phyloP scores from a whole-genome alignment of 1,140 invertebrate species.

The Euschistus heros region DNA sequence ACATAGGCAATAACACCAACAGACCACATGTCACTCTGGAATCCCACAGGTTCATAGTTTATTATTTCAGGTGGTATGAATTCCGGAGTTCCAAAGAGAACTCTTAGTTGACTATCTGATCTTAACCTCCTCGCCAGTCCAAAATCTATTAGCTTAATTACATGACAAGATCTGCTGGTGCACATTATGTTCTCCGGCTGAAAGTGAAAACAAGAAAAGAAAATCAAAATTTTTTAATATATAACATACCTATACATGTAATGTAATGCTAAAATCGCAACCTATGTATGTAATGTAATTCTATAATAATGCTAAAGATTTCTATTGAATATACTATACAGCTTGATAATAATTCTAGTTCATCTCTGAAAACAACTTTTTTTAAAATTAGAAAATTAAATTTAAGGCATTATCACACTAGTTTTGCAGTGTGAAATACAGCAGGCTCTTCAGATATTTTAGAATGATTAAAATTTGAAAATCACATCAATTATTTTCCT shows the following conservation, averaged over 20 bases:
- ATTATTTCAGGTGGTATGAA: conserved; percentile 91
- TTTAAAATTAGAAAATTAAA: too few relatives aligned
- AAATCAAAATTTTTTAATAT: neutral
- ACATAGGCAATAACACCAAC: conserved; percentile 89
- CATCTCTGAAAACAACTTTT: too few relatives aligned
- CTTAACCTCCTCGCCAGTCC: conserved; percentile 71
- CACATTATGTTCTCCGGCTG: conserved; percentile 89
- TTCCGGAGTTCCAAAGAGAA: conserved; percentile 85
- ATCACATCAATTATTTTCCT: too few relatives aligned
- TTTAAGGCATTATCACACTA: too few relatives aligned
- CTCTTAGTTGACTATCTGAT: conserved; percentile 56
- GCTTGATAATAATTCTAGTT: too few relatives aligned
- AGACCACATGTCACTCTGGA: conserved; percentile 87
- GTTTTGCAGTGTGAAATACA: too few relatives aligned
- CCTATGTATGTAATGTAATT: neutral
- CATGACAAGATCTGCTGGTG: conserved; percentile 62
- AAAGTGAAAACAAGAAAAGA: conserved; percentile 29
- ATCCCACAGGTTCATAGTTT: conserved; percentile 77
- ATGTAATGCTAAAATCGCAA: neutral
- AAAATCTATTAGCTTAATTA: conserved; percentile 86
- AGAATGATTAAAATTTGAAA: too few relatives aligned
- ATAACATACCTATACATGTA: neutral
- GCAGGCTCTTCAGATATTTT: too few relatives aligned
- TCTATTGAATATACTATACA: too few relatives aligned
- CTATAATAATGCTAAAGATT: too few relatives aligned